A percentile compares a stretch with the other conserved stretches of the same genome.
These are phyloP conservation scores for Aphodius sticticus DNA, from an alignment of 2,888 invertebrate species.

Conservation along the genomic window DNA sequence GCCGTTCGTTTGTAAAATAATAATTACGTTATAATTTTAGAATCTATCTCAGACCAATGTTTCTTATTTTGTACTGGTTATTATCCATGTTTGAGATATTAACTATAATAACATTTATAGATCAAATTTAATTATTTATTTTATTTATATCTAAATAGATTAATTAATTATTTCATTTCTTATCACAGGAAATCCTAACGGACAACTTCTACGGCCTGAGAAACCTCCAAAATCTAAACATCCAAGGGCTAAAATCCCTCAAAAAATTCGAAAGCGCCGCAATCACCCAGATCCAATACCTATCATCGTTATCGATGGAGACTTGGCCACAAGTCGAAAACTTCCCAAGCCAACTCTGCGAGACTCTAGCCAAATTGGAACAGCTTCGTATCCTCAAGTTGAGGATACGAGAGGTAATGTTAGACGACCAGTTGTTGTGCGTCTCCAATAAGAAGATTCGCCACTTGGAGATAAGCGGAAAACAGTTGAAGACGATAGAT, in stretches of 20 bases:
- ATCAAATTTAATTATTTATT: background rate
- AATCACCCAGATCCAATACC: constrained; percentile 73
- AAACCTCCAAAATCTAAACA: constrained; percentile 76
- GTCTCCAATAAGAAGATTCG: constrained; percentile 81
- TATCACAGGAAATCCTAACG: constrained; percentile 69
- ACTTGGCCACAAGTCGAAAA: constrained; percentile 80
- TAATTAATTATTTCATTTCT: constrained; percentile 14
- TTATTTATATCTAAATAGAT: background rate
- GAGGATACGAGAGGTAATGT: constrained; percentile 75
- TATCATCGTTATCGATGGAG: constrained; percentile 75
- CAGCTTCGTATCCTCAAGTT: constrained; percentile 79
- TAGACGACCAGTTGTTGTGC: constrained; percentile 79
- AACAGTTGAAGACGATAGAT: constrained; percentile 75
- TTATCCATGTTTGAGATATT: too few relatives aligned
- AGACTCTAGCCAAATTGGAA: constrained; percentile 75
- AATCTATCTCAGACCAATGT: too few relatives aligned
- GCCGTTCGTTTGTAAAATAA: too few relatives aligned
- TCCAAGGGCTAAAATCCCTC: constrained; percentile 76
- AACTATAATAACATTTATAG: too few relatives aligned
- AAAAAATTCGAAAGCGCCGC: constrained; percentile 79
- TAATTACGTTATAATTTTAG: too few relatives aligned
- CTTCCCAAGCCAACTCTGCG: constrained; percentile 67
- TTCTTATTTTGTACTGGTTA: too few relatives aligned
- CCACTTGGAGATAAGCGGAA: constrained; percentile 82
- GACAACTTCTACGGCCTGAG: constrained; percentile 76